Base-by-base conservation (phyloP, 2,113 vertebrate genomes). In the Conger conger region DNA sequence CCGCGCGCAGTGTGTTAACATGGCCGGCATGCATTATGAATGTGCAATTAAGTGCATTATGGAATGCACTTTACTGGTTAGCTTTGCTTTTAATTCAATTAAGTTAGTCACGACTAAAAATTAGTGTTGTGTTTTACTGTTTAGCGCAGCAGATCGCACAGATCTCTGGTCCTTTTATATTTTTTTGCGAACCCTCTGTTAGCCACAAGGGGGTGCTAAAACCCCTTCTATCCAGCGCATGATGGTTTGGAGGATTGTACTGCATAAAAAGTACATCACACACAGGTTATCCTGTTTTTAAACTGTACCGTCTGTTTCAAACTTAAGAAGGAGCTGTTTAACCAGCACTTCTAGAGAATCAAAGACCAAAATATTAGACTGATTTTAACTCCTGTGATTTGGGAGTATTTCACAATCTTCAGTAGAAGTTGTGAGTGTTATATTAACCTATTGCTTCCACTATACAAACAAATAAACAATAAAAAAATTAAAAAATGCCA, bases 21-120 rank as follows among this genome's bases (percentile, higher is more conserved):
- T 42, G 40, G 40, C 40, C 9, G 40, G 7, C 60, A 68, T 7
- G 9, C 40, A 1, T 42, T 6, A 42, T 9, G 40, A 4, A 42
- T 42, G 1, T 42, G 40, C 40, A 92, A 85, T 79, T 76, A 38
- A 73, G 68, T 33, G 16, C 35, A 80, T 1, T 82, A 33, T 33
- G 4, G 27, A 68, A 42, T 36, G 57, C 33, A 18, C 50, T 57
- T 53, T 57, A 9, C 9, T 42, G 40, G 40, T 42, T 9, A 42
- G 40, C 80, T 33, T 42, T 80, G 27, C 60, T 73, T 68, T 42
- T 37, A 83, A 42, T 73, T 11, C 42, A 1, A 33, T 42, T 40
- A 45, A 30, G 37, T 5, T 27, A 0, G n/a, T 30, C 33, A 73
- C 40, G 37, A 15, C 37, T 60, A 35, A n/a, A 13, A 42, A 2